phyloP scores from a whole-genome alignment of 2,888 invertebrate genomes.

The Pardosa pseudoannulata region DNA sequence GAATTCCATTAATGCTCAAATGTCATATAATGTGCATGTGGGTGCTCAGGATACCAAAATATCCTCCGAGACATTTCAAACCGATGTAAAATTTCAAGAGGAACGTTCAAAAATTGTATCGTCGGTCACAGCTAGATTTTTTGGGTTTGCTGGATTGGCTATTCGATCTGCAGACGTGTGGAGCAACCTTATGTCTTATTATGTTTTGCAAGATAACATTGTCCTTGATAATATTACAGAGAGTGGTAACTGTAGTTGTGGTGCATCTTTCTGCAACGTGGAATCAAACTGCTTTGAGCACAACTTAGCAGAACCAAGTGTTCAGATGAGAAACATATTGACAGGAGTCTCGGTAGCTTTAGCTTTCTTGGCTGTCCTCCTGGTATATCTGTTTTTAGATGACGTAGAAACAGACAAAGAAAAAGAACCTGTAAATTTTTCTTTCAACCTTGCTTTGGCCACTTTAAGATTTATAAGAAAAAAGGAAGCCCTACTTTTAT shows the following conservation, averaged over 20 bases:
- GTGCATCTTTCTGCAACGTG: slow-evolving; percentile 46
- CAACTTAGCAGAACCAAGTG: slow-evolving; percentile 88
- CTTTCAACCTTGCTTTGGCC: slow-evolving; percentile 83
- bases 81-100: neutral
- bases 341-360: slow-evolving; percentile 92
- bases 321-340: slow-evolving; percentile 91
- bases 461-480: slow-evolving; percentile 93
- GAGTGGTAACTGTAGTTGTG: slow-evolving; percentile 25
- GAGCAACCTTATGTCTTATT: slow-evolving; percentile 95
- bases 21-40: too few species aligned
- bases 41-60: too few species aligned
- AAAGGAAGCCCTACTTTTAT: slow-evolving; percentile 92
- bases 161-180: slow-evolving; percentile 97
- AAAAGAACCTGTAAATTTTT: neutral
- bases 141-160: slow-evolving; percentile 98
- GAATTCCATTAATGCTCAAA: too few species aligned
- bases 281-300: slow-evolving; percentile 72
- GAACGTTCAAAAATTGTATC: slow-evolving; percentile 78
- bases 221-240: slow-evolving; percentile 1
- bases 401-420: slow-evolving; percentile 84
- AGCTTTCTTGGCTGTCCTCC: slow-evolving; percentile 88
- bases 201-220: slow-evolving; percentile 73
- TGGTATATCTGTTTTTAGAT: slow-evolving; percentile 92
- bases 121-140: slow-evolving; percentile 96
- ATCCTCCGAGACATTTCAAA: too few species aligned